Conservation (phyloP, 2,797 vertebrate species). For the Danio aesculapii region DNA sequence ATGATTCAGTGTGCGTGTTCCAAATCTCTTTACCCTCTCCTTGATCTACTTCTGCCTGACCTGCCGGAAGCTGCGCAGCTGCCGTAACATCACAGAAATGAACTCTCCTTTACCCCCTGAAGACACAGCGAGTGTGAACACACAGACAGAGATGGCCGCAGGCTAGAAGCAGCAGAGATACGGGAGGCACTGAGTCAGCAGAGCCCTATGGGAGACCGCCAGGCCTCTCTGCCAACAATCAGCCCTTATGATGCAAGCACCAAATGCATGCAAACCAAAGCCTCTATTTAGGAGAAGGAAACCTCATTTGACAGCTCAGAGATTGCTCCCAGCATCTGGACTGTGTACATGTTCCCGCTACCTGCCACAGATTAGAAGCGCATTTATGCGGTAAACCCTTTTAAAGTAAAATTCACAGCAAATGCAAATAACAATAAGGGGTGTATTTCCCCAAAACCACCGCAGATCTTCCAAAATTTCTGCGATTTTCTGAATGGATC, state of each 20-base stretch:
- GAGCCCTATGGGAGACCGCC: constrained; percentile 64
- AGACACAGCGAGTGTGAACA: constrained; percentile 70
- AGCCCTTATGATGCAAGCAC: constrained; percentile 70
- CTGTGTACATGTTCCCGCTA: constrained; percentile 53
- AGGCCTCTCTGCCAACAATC: constrained; percentile 65
- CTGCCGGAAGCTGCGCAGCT: constrained; percentile 68
- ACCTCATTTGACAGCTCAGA: constrained; percentile 46
- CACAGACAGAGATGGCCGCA: constrained; percentile 74
- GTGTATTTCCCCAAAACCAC: too few species aligned
- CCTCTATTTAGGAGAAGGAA: constrained; percentile 64
- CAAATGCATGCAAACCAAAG: constrained; percentile 63
- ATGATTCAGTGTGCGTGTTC: background rate
- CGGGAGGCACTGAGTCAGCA: constrained; percentile 71
- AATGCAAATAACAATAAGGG: background rate
- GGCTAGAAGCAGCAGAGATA: constrained; percentile 66
- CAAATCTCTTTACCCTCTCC: constrained; percentile 20
- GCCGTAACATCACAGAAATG: constrained; percentile 66
- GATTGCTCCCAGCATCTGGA: constrained; percentile 40
- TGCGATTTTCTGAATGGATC: too few species aligned
- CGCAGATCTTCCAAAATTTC: too few species aligned
- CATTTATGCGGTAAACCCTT: constrained; percentile 21
- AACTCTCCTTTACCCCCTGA: constrained; percentile 69
- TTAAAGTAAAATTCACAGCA: background rate
- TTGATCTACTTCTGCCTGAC: constrained; percentile 58
- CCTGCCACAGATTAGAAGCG: constrained; percentile 35